Evolutionary conservation across 35 echinoderm and acorn worm genomes (phyloP), one percentile per base, ranked within the genome.

Genomic region (Heliocidaris erythrogramma): DNA sequence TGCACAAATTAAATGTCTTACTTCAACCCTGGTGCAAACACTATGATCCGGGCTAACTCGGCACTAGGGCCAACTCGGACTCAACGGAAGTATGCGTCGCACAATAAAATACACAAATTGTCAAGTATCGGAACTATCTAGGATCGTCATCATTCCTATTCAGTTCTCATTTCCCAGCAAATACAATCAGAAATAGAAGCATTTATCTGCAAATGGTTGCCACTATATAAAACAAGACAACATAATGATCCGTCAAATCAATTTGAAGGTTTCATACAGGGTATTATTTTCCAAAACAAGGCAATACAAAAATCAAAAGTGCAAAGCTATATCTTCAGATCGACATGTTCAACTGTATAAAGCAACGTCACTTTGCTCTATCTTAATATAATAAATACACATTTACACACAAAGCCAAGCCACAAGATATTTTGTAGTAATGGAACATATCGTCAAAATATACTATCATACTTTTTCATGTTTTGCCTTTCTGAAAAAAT

Each of bases 191-290:
- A 56, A 56, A 56, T 13, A 56, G 10, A 56, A 56, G 9, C 52
- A 56, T 56, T 56, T 14, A 56, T 12, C 9, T 56, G 52, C 52
- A 56, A 56, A 56, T 56, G 52, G 52, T 56, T 56, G 52, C 52
- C 52, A 56, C 52, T 14, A 56, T 14, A 78, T n/a, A n/a, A 78
- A 27, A 78, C 65, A 78, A 78, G 7, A 78, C 65, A 78, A 78
- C 6, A 17, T 17, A 65, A 78, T 27, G 18, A 9, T 7, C 65
- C 21, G 27, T 78, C 12, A 31, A 31, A 24, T 16, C 49, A 29
- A 31, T 92, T 47, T 92, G 30, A 30, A 32, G 69, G 32, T 90
- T 48, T 14, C 52, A 91, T 95, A 95, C 88, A 56, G 29, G 65
- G 65, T 78, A 27, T 91, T 29, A 90, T 48, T 48, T 49, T 49